These are phyloP conservation scores for Poeciliopsis presidionis DNA, from an alignment of 2,797 vertebrate species.

Conservation along the genomic window DNA sequence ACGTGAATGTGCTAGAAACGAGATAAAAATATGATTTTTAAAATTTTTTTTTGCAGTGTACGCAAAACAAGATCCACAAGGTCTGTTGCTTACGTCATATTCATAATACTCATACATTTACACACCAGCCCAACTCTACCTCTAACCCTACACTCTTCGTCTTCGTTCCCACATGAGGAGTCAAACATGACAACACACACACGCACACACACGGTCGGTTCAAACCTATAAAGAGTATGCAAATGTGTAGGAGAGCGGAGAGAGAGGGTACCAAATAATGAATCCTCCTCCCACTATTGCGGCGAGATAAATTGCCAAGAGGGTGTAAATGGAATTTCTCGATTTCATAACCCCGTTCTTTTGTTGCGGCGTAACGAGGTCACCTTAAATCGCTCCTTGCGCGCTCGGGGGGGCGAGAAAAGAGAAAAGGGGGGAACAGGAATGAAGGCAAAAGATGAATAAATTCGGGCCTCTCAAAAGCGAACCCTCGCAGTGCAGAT, in stretches of 20 bases:
- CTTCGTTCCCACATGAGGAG: conserved; percentile 25
- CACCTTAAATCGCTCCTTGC: conserved; percentile 53
- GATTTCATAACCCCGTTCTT: conserved; percentile 68
- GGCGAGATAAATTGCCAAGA: conserved; percentile 62
- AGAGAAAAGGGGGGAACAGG: conserved; percentile 19
- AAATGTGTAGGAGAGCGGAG: conserved; percentile 46
- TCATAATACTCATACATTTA: not conserved
- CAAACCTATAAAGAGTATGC: conserved; percentile 41
- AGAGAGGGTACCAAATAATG: conserved; percentile 57
- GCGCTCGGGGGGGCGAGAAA: conserved; percentile 3
- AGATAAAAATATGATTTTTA: too few relatives aligned
- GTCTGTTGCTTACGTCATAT: not conserved
- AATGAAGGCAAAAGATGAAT: conserved; percentile 33
- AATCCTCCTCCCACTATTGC: conserved; percentile 53
- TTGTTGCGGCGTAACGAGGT: conserved; percentile 71
- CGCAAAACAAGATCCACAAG: not conserved
- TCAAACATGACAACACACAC: conserved; percentile 9
- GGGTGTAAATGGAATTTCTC: conserved; percentile 70
- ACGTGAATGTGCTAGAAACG: too few relatives aligned
- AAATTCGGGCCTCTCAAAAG: conserved; percentile 15
- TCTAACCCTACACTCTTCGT: conserved; percentile 27
- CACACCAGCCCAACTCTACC: conserved; percentile 10
- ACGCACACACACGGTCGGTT: not conserved
- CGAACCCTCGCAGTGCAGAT: conserved; percentile 27
- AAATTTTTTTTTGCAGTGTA: too few relatives aligned